phyloP scores from a whole-genome alignment of 2,797 vertebrate species.

The Hemitrygon akajei region DNA sequence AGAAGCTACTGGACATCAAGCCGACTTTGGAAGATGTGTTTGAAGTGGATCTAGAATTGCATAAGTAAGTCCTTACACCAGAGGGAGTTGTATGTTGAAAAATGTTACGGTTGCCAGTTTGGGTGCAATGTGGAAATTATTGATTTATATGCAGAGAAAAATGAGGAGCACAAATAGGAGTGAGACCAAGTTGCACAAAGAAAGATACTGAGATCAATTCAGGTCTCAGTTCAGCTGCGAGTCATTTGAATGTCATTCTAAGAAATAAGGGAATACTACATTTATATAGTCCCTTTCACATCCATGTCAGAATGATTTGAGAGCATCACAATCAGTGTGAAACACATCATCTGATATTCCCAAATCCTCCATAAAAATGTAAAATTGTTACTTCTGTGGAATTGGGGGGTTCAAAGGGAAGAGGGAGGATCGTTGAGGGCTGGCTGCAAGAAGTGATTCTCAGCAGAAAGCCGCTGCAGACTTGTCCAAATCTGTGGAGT shows the following conservation, averaged over 20 bases:
- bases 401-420: too few relatives aligned
- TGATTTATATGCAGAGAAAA: not conserved
- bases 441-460: too few relatives aligned
- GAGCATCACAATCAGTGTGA: too few relatives aligned
- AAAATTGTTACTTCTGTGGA: too few relatives aligned
- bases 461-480: too few relatives aligned
- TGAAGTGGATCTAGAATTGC: conserved; percentile 48
- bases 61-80: conserved; percentile 45
- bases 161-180: not conserved
- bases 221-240: not conserved
- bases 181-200: not conserved
- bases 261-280: too few relatives aligned
- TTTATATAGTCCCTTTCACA: too few relatives aligned
- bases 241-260: not conserved
- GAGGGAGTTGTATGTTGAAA: not conserved
- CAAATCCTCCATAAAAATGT: too few relatives aligned
- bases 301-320: too few relatives aligned
- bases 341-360: too few relatives aligned
- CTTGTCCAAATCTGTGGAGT: too few relatives aligned
- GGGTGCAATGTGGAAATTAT: not conserved
- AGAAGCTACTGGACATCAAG: conserved; percentile 49
- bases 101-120: not conserved
- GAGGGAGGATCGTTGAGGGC: too few relatives aligned
- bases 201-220: not conserved
- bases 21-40: conserved; percentile 51